Evolutionary conservation across 2,888 invertebrate species (phyloP).

Genomic region (Polyploca ridens): DNA sequence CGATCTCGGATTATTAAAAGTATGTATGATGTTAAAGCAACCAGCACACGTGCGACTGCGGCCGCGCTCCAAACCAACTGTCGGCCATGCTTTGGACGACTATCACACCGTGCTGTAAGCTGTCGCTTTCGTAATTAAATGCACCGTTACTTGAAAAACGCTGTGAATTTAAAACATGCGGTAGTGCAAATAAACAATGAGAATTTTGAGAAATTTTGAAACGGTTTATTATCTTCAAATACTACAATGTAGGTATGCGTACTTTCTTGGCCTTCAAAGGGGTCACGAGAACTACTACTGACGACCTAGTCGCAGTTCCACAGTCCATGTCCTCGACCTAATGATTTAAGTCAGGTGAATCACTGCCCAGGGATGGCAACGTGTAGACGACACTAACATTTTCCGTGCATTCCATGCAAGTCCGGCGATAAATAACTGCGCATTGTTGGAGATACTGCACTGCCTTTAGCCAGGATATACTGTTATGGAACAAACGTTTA

Average conservation of each 20-base stretch:
- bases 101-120: conserved; percentile 45
- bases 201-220: conserved; percentile 3
- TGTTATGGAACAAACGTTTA: not conserved
- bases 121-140: conserved; percentile 67
- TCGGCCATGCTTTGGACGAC: conserved; percentile 43
- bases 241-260: not conserved
- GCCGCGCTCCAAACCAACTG: conserved; percentile 56
- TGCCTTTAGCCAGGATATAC: conserved; percentile 1
- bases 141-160: conserved; percentile 50
- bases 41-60: conserved; percentile 52
- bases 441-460: conserved; percentile 20
- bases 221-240: not conserved
- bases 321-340: not conserved
- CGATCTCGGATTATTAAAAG: conserved; percentile 17
- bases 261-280: not conserved
- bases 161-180: conserved; percentile 34
- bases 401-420: conserved; percentile 8
- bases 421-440: conserved; percentile 5
- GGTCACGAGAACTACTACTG: not conserved
- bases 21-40: conserved; percentile 25
- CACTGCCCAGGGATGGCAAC: not conserved
- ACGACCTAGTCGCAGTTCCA: not conserved
- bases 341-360: conserved; percentile 6
- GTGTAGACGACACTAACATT: not conserved
- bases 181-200: conserved; percentile 22